A percentile compares a stretch with the other conserved stretches of the same genome.
Conservation (phyloP, 2,888 invertebrate species). For the Drosophila emarginata region DNA sequence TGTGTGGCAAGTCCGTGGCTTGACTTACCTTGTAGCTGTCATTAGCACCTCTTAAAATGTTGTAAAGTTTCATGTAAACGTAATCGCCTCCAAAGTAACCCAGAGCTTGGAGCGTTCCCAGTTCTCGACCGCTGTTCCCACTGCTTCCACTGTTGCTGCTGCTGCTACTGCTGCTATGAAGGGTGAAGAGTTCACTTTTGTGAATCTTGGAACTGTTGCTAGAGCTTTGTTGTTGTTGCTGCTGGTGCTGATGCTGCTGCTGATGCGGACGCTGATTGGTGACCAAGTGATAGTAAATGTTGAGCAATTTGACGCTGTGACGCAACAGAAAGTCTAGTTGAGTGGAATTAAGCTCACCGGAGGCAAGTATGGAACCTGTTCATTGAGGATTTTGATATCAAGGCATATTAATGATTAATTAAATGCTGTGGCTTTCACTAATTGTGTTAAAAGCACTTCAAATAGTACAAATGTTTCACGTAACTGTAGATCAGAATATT, state of each 20-base stretch:
- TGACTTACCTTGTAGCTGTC: conserved; percentile 91
- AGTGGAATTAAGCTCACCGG: conserved; percentile 45
- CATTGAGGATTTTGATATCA: conserved; percentile 9
- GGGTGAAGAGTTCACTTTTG: conserved; percentile 77
- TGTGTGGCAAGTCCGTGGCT: conserved; percentile 28
- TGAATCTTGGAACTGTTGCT: conserved; percentile 61
- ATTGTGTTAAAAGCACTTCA: conserved; percentile 62
- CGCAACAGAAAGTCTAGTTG: conserved; percentile 77
- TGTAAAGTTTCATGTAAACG: conserved; percentile 93
- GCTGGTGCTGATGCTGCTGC: conserved; percentile 12
- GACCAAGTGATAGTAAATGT: conserved; percentile 82
- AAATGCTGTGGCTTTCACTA: conserved; percentile 50
- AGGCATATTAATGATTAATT: conserved; percentile 64
- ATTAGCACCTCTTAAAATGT: conserved; percentile 90
- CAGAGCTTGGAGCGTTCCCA: conserved; percentile 74
- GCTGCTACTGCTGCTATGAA: conserved; percentile 48
- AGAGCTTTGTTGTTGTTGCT: conserved; percentile 7
- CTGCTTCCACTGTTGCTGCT: conserved; percentile 20
- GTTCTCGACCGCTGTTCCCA: conserved; percentile 64
- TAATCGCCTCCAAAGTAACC: conserved; percentile 88
- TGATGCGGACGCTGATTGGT: conserved; percentile 80
- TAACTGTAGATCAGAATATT: conserved; percentile 58
- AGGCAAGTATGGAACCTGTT: conserved; percentile 62
- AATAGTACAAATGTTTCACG: conserved; percentile 54
- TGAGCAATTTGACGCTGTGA: conserved; percentile 81